Evolutionary conservation across 2,113 vertebrate species (phyloP).

Genomic region (Pleuronectes platessa): DNA sequence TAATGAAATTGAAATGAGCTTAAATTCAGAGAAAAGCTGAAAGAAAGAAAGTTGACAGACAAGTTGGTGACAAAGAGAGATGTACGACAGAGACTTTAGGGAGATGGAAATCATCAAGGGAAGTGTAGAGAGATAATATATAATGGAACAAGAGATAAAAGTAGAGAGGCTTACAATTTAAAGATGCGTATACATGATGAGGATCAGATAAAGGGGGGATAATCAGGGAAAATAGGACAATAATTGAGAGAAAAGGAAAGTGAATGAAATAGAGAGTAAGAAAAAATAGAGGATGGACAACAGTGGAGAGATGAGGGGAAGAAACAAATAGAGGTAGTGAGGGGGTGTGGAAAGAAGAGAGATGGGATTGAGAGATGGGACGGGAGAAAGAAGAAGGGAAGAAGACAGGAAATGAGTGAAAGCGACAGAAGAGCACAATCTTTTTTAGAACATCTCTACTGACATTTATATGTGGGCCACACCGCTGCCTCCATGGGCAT

Average conservation of each 20-base stretch:
- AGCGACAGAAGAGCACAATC: slow-evolving; percentile 27
- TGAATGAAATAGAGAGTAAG: neutral
- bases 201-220: neutral
- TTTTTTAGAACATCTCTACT: slow-evolving; percentile 60
- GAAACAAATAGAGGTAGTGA: neutral
- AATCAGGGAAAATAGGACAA: neutral
- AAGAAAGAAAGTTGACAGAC: no score
- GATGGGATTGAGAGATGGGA: neutral
- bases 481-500: slow-evolving; percentile 49
- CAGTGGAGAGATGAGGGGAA: neutral
- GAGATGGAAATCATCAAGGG: slow-evolving; percentile 31
- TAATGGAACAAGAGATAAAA: slow-evolving; percentile 7
- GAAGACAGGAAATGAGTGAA: slow-evolving; percentile 29
- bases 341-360: neutral
- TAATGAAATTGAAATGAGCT: slow-evolving; percentile 44
- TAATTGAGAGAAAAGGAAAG: neutral
- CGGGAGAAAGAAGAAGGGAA: neutral
- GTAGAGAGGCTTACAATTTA: slow-evolving; percentile 12
- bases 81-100: slow-evolving; percentile 34
- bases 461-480: slow-evolving; percentile 73
- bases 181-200: neutral
- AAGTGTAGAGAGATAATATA: slow-evolving; percentile 4
- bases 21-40: slow-evolving; percentile 16
- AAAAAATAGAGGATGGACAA: neutral
- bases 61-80: slow-evolving; percentile 21